Base-by-base conservation (phyloP, 2,888 invertebrate species). In the Formica aserva region DNA sequence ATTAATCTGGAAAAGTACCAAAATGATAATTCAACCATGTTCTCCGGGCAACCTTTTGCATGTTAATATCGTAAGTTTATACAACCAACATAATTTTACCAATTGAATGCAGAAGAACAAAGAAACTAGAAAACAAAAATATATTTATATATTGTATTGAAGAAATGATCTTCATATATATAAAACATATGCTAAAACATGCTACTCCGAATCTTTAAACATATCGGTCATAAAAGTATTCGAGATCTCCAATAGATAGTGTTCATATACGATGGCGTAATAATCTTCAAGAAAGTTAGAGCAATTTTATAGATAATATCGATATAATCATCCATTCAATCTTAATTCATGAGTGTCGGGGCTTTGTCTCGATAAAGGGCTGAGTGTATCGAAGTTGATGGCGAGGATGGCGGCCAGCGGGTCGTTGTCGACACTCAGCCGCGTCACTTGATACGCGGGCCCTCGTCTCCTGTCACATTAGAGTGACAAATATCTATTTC, bases 401-500 rank as follows among this genome's bases (percentile, higher is more conserved):
- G 45, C 32, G 32, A 45, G 35, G n/a, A 60, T 35, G 45, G 74
- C 32, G 22, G 15, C 18, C 57, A 78, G 35, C 18, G 41, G 48
- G 60, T 82, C 35, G 69, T 78, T 69, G 82, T 78, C 83, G 69
- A 69, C 82, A 83, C 82, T 78, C 82, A 80, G 29, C 71, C 69
- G 63, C 45, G 86, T 82, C 81, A 86, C 82, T 86, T 75, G 75
- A 85, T 86, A 86, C 84, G 74, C 52, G 69, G 35, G 66, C 75
- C 63, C 85, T 74, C 63, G 57, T 85, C 8, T 22, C 66, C 52
- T 78, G 82, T 87, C 87, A 72, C 84, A 87, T 87, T 87, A 85
- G 78, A 78, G 82, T 82, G 87, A 87, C 87, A 85, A 87, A 87
- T 87, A 87, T 87, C 87, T 83, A 85, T 87, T 85, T 87, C 82